A percentile compares a stretch with the other conserved stretches of the same genome.
These are phyloP conservation scores for Machaerirhynchus nigripectus DNA, from an alignment of 2,113 vertebrate species.

Conservation along the genomic window DNA sequence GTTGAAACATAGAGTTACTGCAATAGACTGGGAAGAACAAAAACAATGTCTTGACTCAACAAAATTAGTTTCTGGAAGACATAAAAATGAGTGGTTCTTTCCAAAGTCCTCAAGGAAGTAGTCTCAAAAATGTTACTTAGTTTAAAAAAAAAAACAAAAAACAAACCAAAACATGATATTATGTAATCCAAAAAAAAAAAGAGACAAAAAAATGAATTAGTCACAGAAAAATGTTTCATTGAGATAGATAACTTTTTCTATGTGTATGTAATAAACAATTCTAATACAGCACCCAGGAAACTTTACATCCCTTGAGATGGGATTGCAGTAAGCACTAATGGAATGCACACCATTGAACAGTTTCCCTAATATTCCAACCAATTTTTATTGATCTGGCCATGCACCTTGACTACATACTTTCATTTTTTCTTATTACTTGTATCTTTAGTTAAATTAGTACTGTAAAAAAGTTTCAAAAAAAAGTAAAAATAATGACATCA, in stretches of 20 bases:
- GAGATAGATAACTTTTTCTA: not conserved
- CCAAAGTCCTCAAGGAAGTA: not conserved
- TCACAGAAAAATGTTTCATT: no score
- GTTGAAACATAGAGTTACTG: not conserved
- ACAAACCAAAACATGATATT: not conserved
- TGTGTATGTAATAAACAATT: not conserved
- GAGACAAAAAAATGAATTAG: not conserved
- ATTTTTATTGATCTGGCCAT: not conserved
- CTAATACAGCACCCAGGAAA: not conserved
- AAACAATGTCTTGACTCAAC: not conserved
- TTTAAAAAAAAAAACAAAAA: not conserved
- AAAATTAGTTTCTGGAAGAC: not conserved
- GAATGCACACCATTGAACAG: not conserved
- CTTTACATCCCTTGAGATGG: not conserved
- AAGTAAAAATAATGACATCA: not conserved
- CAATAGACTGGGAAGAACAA: not conserved
- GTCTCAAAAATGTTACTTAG: not conserved
- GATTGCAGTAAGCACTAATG: not conserved
- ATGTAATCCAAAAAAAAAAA: not conserved
- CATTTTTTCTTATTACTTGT: not conserved
- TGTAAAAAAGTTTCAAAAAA: not conserved
- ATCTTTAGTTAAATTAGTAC: not conserved
- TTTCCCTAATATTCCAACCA: not conserved
- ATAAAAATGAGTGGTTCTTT: not conserved
- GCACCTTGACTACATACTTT: not conserved